Base-by-base conservation (phyloP, 2,888 invertebrate species). In the Leptopilina syphax region DNA sequence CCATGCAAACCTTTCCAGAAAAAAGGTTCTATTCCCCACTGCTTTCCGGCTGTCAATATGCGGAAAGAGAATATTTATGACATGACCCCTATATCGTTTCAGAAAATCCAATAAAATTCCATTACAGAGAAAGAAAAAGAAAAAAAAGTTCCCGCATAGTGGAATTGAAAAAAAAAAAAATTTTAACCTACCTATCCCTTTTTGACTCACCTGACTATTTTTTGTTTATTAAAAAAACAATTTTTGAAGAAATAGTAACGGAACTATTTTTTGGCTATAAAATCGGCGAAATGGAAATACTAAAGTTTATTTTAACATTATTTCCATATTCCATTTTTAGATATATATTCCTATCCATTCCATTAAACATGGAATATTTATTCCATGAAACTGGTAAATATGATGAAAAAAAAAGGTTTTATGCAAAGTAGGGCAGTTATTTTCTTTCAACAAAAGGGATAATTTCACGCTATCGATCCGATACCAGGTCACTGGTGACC, bases 361-460 rank as follows among this genome's bases (percentile, higher is more conserved):
- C 18, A 18, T 18, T 18, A 18, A 18, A 41, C 47, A 47, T 47
- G 66, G 44, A 44, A 67, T 44, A 44, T 44, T 44, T 13, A 44
- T 8, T 44, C 3, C 50, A 24, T 10, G 24, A 68, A 68, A 50
- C 24, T 24, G 47, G 24, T 24, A 47, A 10, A 27, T 3, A 47
- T 13, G n/a, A 27, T 13, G 4, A 47, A 47, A 50, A 70, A 24
- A 50, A 24, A 70, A 54, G 18, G 50, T 70, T 70, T 50, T 70
- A 70, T 13, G 50, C 27, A n/a, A 70, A 54, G 50, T 70, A 70
- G 50, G 27, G 18, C 50, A 27, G 68, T 70, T 70, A 70, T 54
- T 70, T 70, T 54, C 68, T 27, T 54, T 50, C 68, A 50, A 70
- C 27, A 54, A 70, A 68, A 68, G 47, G 50, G 18, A 54, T 68